phyloP scores from a whole-genome alignment of 2,888 invertebrate genomes.

The Troglohyphantes excavatus region DNA sequence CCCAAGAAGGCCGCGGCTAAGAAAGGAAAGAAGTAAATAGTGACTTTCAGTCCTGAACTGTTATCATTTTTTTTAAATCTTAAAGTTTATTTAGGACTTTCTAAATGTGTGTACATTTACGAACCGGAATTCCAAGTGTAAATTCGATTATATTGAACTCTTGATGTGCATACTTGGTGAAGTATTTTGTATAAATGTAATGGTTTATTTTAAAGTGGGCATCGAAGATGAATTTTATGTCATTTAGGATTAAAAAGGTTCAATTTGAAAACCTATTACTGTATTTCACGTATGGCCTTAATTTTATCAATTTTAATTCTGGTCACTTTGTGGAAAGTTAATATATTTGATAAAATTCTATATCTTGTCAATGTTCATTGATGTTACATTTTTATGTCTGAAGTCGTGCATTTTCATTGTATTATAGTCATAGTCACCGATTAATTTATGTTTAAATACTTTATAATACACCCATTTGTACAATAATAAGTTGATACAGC shows the following conservation, averaged over 20 bases:
- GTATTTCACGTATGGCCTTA: background rate
- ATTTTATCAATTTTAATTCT: background rate
- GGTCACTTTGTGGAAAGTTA: background rate
- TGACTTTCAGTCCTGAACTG: background rate
- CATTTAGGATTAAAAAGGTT: background rate
- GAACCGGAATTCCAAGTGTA: background rate
- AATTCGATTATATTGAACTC: background rate
- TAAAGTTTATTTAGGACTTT: background rate
- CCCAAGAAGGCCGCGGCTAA: constrained; percentile 76
- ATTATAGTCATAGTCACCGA: constrained; percentile 43
- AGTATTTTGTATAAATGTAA: background rate
- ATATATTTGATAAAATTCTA: background rate
- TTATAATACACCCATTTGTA: background rate
- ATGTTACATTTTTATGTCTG: background rate
- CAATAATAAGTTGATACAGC: background rate
- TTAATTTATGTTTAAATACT: background rate
- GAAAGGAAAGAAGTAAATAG: constrained; percentile 63
- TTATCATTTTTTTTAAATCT: constrained; percentile 14
- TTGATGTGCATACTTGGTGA: background rate
- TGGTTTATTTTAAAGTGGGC: background rate
- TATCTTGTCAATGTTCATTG: background rate
- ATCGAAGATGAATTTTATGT: background rate
- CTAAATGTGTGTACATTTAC: background rate
- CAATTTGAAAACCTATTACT: background rate
- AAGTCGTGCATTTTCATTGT: constrained; percentile 47